Percentiles rank a stretch among this genome's conserved stretches.
phyloP scores from a whole-genome alignment of 2,113 vertebrate genomes.

The Phrynosoma platyrhinos region DNA sequence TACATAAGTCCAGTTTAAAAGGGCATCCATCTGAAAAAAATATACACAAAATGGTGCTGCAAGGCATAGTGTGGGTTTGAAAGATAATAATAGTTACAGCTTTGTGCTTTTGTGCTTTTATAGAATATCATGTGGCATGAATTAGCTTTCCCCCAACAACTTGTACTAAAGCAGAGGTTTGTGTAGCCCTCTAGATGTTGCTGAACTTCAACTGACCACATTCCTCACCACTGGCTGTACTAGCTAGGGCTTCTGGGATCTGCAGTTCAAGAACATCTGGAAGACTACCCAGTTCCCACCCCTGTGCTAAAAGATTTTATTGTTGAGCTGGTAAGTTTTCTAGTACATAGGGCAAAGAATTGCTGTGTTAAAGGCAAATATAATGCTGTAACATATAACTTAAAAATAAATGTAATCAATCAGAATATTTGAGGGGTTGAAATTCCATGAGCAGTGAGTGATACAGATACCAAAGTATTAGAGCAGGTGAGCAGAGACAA shows the following conservation, averaged over 20 bases:
- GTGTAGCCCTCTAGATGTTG: too few relatives aligned
- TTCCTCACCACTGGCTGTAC: too few relatives aligned
- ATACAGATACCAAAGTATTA: neutral
- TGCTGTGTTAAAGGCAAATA: conserved; percentile 41
- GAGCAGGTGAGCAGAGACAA: too few relatives aligned
- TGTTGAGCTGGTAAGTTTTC: neutral
- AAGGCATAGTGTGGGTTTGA: neutral
- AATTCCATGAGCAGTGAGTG: neutral
- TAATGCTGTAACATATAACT: neutral
- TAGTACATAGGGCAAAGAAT: neutral
- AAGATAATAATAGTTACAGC: neutral
- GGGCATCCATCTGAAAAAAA: neutral
- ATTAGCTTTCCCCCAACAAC: conserved; percentile 36
- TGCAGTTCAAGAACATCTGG: too few relatives aligned
- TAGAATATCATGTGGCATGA: conserved; percentile 61
- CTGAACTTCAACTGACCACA: too few relatives aligned
- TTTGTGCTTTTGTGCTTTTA: conserved; percentile 70
- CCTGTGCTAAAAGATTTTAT: neutral
- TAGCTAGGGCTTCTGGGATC: too few relatives aligned
- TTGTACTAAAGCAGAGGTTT: neutral
- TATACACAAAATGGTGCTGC: neutral
- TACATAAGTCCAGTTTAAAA: too few relatives aligned
- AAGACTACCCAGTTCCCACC: too few relatives aligned
- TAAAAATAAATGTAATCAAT: neutral
- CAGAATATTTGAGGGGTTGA: neutral